These are phyloP conservation scores for Ptilonorhynchus violaceus DNA, from an alignment of 2,113 vertebrate species.

Conservation along the genomic window DNA sequence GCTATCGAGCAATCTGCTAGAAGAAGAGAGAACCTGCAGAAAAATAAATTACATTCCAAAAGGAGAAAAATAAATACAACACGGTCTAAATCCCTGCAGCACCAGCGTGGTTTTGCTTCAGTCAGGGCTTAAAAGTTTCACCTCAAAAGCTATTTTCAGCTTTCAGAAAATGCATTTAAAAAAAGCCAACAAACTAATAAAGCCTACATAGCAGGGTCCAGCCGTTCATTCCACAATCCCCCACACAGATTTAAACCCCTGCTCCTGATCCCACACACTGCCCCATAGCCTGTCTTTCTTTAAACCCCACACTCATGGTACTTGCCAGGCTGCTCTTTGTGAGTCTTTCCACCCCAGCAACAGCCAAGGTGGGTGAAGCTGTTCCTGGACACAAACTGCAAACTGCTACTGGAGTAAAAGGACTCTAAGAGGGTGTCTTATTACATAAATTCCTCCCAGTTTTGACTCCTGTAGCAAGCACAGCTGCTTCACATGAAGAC, in stretches of 20 bases:
- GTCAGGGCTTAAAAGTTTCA: not conserved
- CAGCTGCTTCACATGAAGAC: not conserved
- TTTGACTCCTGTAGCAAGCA: not conserved
- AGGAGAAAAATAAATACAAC: not conserved
- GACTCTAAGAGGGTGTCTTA: not conserved
- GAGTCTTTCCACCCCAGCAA: not conserved
- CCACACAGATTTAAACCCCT: not conserved
- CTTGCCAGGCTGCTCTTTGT: not conserved
- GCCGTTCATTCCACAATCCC: not conserved
- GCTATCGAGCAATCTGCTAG: not conserved
- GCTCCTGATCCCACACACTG: not conserved
- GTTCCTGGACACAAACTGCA: not conserved
- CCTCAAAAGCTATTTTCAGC: not conserved
- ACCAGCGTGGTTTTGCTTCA: not conserved
- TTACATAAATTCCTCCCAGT: not conserved
- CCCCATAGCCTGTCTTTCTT: not conserved
- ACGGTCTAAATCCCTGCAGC: not conserved
- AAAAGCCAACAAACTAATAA: not conserved
- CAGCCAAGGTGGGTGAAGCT: not conserved
- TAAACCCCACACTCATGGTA: not conserved
- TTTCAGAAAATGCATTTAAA: not conserved
- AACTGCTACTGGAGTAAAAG: not conserved
- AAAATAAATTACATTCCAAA: not conserved
- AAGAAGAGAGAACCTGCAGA: not conserved
- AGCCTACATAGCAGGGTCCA: not conserved